Percentiles rank a stretch among this genome's conserved stretches.
These are phyloP conservation scores for Psococerastis gibbosa DNA, from an alignment of 2,888 invertebrate genomes.

Conservation along the genomic window DNA sequence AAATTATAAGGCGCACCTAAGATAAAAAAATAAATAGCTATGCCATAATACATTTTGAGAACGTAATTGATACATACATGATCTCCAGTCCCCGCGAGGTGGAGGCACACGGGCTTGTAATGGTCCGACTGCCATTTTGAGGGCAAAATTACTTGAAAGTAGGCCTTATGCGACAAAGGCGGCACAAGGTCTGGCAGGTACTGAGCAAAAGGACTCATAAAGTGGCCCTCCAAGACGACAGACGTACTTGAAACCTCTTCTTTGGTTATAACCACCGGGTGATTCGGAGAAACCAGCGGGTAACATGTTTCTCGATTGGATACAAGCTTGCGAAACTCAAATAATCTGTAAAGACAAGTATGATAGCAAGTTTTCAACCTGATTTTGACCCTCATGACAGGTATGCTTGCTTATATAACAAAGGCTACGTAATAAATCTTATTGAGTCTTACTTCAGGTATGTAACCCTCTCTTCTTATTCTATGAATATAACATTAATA, in stretches of 20 bases:
- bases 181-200: conserved; percentile 77
- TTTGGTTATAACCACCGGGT: conserved; percentile 74
- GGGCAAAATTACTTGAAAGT: conserved; percentile 71
- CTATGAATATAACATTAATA: too few species aligned
- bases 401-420: too few species aligned
- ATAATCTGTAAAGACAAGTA: too few species aligned
- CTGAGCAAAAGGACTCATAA: conserved; percentile 62
- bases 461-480: too few species aligned
- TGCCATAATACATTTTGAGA: too few species aligned
- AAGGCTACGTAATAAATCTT: too few species aligned
- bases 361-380: too few species aligned
- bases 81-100: conserved; percentile 95
- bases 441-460: too few species aligned
- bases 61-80: conserved; percentile 63
- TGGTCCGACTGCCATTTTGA: conserved; percentile 48
- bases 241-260: conserved; percentile 41
- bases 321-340: conserved; percentile 75
- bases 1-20: too few species aligned
- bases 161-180: conserved; percentile 58
- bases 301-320: conserved; percentile 66
- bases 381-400: too few species aligned
- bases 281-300: conserved; percentile 58
- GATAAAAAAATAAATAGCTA: too few species aligned
- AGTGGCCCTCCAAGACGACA: conserved; percentile 67
- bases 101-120: conserved; percentile 72